Percentiles rank a stretch among this genome's conserved stretches.
These are phyloP conservation scores for Pterocles burchelli DNA, from an alignment of 2,113 vertebrate genomes.

Conservation along the genomic window DNA sequence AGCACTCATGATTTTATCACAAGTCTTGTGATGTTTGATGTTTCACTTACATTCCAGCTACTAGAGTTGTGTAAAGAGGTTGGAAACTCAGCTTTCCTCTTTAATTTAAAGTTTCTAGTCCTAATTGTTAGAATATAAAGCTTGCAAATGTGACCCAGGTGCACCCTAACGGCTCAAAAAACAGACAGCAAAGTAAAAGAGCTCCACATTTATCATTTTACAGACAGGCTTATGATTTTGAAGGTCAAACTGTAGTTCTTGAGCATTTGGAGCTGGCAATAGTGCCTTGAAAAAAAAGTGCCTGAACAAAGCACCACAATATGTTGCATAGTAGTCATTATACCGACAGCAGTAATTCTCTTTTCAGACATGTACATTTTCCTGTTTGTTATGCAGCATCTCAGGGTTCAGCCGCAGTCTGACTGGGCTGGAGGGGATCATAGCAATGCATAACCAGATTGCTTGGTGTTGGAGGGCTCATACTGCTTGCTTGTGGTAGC, in stretches of 20 bases:
- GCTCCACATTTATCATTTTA: background rate
- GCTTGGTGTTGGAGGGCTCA: background rate
- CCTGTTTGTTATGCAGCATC: background rate
- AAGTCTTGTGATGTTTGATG: constrained; percentile 65
- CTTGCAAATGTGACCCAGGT: constrained; percentile 59
- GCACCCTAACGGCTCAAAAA: constrained; percentile 36
- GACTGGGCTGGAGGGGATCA: background rate
- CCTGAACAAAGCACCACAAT: background rate
- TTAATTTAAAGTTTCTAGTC: constrained; percentile 54
- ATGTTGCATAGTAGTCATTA: background rate
- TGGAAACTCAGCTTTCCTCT: constrained; percentile 57
- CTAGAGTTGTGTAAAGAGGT: constrained; percentile 59
- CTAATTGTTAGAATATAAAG: constrained; percentile 56
- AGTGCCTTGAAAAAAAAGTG: background rate
- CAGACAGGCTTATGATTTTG: constrained; percentile 23
- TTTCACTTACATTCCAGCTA: constrained; percentile 58
- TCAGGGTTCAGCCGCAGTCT: background rate
- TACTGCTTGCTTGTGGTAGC: background rate
- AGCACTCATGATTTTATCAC: constrained; percentile 65
- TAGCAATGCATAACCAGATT: background rate
- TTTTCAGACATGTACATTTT: background rate
- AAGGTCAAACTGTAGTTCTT: constrained; percentile 38
- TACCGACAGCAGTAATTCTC: background rate
- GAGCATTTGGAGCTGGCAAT: constrained; percentile 31
- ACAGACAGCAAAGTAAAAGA: constrained; percentile 35